Base-by-base conservation (phyloP, 2,888 invertebrate genomes). In the Drosophila bunnanda region DNA sequence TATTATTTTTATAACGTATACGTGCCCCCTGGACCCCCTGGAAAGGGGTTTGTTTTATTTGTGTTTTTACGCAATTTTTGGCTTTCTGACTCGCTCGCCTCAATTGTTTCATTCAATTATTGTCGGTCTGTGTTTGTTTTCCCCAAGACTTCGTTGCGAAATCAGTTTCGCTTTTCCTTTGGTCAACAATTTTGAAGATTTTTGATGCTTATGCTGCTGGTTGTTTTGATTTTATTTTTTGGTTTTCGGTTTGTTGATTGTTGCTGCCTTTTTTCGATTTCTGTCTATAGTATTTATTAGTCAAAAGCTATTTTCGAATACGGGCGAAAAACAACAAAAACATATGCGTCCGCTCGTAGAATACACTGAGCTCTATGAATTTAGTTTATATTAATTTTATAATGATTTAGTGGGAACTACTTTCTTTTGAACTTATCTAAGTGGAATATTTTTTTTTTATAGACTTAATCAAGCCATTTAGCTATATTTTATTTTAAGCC, bases 301-400 rank as follows among this genome's bases (percentile, higher is more conserved):
- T 89, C 90, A 89, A 89, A 70, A 82, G 89, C 89, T 89, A 89
- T 89, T 89, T 89, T 90, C 79, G 87, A 88, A 82, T 76, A 68
- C 68, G 67, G 68, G 48, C 53, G 57, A 64, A 55, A 38, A 59
- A 54, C 76, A 75, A 82, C 67, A 78, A 73, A 57, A 73, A 66
- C 66, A 76, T 72, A 60, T 74, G 57, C 68, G 46, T 67, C 72
- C 66, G 59, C 66, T 70, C 52, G 53, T 34, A 50, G 50, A 22
- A 50, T 22, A 34, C 32, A 50, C 50, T 34, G 50, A 50, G 15
- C 20, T 32, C 17, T 9, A 30, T n/a, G 9, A 22, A 6, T 13
- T 43, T 38, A 15, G 3, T 39, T 17, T 0, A 10, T 17, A 46
- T 28, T 4, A 1, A 46, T 46, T 28, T 44, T 44, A 4, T 34